phyloP scores from a whole-genome alignment of 2,797 vertebrate genomes.

The Amphiprion clarkii region DNA sequence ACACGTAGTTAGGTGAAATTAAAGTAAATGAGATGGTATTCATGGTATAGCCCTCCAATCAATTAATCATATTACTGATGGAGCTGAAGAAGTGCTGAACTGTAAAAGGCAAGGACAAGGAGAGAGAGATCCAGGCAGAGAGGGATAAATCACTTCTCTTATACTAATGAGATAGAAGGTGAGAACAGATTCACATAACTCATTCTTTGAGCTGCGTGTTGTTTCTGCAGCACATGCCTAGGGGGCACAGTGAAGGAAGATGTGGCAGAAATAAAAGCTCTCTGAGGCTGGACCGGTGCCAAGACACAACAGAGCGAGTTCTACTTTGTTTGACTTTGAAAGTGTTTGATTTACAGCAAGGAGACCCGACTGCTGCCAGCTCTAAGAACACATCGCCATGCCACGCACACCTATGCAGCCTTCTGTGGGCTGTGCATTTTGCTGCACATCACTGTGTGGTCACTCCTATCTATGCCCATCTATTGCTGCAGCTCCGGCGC shows the following conservation, averaged over 20 bases:
- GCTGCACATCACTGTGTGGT: slow-evolving; percentile 48
- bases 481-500: slow-evolving; percentile 26
- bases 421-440: slow-evolving; percentile 48
- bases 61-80: slow-evolving; percentile 79
- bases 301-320: slow-evolving; percentile 71
- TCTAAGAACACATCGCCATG: slow-evolving; percentile 71
- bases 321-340: slow-evolving; percentile 86
- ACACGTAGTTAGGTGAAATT: slow-evolving; percentile 64
- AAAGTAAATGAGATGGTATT: slow-evolving; percentile 63
- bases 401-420: slow-evolving; percentile 45
- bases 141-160: slow-evolving; percentile 74
- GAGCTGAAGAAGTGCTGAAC: slow-evolving; percentile 75
- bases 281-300: slow-evolving; percentile 74
- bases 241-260: slow-evolving; percentile 75
- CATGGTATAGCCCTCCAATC: slow-evolving; percentile 66
- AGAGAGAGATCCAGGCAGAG: slow-evolving; percentile 47
- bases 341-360: slow-evolving; percentile 81
- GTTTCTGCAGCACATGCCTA: slow-evolving; percentile 76
- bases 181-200: slow-evolving; percentile 79
- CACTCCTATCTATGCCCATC: slow-evolving; percentile 47
- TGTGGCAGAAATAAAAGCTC: slow-evolving; percentile 78
- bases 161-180: slow-evolving; percentile 83
- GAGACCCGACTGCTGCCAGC: slow-evolving; percentile 73
- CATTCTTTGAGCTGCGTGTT: slow-evolving; percentile 73
- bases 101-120: slow-evolving; percentile 74